Percentiles rank a stretch among this genome's conserved stretches.
phyloP scores from a whole-genome alignment of 1,140 invertebrate genomes.

The Cotesia chilonis region DNA sequence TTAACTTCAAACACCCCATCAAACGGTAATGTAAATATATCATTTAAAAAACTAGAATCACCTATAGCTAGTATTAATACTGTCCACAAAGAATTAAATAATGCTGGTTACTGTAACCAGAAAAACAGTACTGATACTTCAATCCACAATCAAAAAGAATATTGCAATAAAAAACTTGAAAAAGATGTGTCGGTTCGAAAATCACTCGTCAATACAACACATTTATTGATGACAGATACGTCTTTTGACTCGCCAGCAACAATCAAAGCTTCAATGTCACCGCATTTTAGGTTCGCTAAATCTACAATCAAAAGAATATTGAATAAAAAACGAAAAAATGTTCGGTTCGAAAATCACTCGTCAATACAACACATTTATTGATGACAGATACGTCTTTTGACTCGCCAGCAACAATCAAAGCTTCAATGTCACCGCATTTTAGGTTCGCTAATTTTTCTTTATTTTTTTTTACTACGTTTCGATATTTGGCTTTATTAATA shows the following conservation, averaged over 20 bases:
- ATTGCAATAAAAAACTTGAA: neutral
- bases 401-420: constrained; percentile 43
- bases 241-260: constrained; percentile 43
- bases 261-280: constrained; percentile 36
- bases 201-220: constrained; percentile 45
- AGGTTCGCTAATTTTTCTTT: constrained; percentile 40
- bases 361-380: constrained; percentile 44
- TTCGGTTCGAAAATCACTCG: constrained; percentile 33
- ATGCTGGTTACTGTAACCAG: neutral
- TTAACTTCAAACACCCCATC: constrained; percentile 45
- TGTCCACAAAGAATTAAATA: neutral
- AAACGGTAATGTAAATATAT: constrained; percentile 37
- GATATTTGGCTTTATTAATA: neutral
- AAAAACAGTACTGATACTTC: neutral
- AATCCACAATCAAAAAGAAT: too few species aligned
- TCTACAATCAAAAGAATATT: neutral
- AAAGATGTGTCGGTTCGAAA: neutral
- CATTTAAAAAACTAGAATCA: constrained; percentile 50
- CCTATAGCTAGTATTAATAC: constrained; percentile 23
- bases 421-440: constrained; percentile 31
- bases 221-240: constrained; percentile 34
- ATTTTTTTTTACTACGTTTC: too few species aligned
- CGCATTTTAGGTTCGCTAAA: constrained; percentile 43
- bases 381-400: constrained; percentile 35
- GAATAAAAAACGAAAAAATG: neutral